Evolutionary conservation across 2,113 vertebrate genomes (phyloP), one percentile per base, ranked within the genome.

Genomic region (Poecilia latipinna): DNA sequence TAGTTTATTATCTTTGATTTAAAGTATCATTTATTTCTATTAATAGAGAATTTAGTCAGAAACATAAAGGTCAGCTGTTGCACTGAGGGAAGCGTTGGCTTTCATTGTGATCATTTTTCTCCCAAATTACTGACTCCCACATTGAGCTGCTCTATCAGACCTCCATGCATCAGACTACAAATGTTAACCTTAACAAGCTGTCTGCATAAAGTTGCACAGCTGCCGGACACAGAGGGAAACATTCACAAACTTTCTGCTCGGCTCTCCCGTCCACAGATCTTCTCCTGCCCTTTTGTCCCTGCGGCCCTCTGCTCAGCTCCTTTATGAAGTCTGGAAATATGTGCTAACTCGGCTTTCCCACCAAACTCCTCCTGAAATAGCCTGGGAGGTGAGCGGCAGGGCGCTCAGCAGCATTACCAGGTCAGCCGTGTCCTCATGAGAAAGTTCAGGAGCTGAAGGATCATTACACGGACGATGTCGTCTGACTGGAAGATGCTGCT

Each of bases 241-340:
- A 22, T 26, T 15, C 57, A 68, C 82, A 61, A 65, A 69, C 72
- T 65, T 88, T 61, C 48, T 39, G 61, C 1, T 31, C 29, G 4
- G 12, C 39, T 65, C 68, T 29, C 32, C 62, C 12, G 1, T 74
- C 74, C 78, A 35, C n/a, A 4, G 70, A 87, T 73, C 51, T 70
- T 82, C 75, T 81, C 70, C 44, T 79, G 82, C 74, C 85, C 84
- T 85, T 79, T 79, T 79, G 66, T 79, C 88, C 89, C 82, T 8
- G 79, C 5, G 71, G 78, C 70, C 87, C 80, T n/a, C n/a, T n/a
- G n/a, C n/a, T n/a, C n/a, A n/a, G n/a, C n/a, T n/a, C n/a, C n/a
- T 85, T 90, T 89, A 83, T 77, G 81, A 85, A 70, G 86, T 82
- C 84, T 85, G 72, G 82, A 89, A 84, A 88, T 81, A 90, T 89